A percentile compares a stretch with the other conserved stretches of the same genome.
phyloP scores from a whole-genome alignment of 1,140 invertebrate species.

The Helicoverpa zea region DNA sequence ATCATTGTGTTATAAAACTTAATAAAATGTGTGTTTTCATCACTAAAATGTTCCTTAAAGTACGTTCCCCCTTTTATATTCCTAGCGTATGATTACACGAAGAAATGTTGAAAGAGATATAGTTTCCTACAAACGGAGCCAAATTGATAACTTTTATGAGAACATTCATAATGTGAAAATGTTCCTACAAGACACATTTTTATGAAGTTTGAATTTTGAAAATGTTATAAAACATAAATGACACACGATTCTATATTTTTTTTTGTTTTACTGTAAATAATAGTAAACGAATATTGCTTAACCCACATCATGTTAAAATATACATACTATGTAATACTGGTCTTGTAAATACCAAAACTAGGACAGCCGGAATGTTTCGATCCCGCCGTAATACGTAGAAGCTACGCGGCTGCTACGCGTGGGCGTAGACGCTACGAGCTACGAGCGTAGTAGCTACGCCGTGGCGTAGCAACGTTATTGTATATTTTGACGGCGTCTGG shows the following conservation, averaged over 20 bases:
- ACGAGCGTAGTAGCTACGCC: conserved; percentile 59
- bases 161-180: not conserved
- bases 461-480: conserved; percentile 54
- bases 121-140: not conserved
- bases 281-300: too few species aligned
- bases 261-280: too few species aligned
- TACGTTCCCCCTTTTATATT: not conserved
- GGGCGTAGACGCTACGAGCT: conserved; percentile 27
- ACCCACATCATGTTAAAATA: too few species aligned
- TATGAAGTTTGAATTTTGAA: too few species aligned
- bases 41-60: too few species aligned
- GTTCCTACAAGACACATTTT: too few species aligned
- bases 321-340: not conserved
- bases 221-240: too few species aligned
- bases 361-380: conserved; percentile 19
- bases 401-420: too few species aligned
- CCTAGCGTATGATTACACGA: not conserved
- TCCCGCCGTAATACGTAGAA: conserved; percentile 17
- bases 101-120: not conserved
- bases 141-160: not conserved
- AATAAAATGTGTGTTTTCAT: too few species aligned
- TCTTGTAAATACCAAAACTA: conserved; percentile 16
- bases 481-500: conserved; percentile 44
- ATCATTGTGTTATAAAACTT: too few species aligned
- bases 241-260: too few species aligned